Base-by-base conservation (phyloP, 2,113 vertebrate genomes). In the Circaetus cinerascens region DNA sequence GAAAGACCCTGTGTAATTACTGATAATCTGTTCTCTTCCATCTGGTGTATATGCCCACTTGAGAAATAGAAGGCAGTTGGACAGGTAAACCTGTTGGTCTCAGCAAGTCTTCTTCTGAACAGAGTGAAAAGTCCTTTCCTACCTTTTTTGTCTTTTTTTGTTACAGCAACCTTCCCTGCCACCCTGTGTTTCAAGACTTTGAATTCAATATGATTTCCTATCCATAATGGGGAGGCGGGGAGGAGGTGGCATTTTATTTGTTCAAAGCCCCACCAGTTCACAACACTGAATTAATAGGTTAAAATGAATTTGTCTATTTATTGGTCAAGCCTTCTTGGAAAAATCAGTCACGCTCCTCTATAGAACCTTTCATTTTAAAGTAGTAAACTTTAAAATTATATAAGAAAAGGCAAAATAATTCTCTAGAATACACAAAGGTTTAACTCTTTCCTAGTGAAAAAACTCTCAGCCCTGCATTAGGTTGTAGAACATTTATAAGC, bases 141-240 rank as follows among this genome's bases (percentile, higher is more conserved):
- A 16, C 5, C 2, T 43, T 60, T 41, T 48, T 38, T 13, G 5
- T 34, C 13, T 29, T 22, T 11, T 64, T 45, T 76, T 59, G 14
- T 48, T 38, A 34, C 13, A 69, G 20, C 18, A 63, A 18, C 4
- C 4, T 45, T 59, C 19, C 22, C 79, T 66, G 59, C 5, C 16
- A 45, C 27, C 10, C 7, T 68, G 4, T 41, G 4, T 45, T 83
- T 59, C 40, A 63, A 85, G 48, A 66, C 29, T 66, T 74, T 38
- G 5, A 71, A 36, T 67, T 86, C 9, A 6, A 9, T 55, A 46
- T 25, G 5, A 62, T 86, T 83, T 68, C 7, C 51, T 48, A 25
- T 9, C 18, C 10, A 25, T 76, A 66, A 40, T 0, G 4, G 16
- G 10, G 8, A 27, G 50, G 25, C 2, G 1, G 1, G 5, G 11